phyloP scores from a whole-genome alignment of 2,888 invertebrate genomes.

The Melanargia galathea region DNA sequence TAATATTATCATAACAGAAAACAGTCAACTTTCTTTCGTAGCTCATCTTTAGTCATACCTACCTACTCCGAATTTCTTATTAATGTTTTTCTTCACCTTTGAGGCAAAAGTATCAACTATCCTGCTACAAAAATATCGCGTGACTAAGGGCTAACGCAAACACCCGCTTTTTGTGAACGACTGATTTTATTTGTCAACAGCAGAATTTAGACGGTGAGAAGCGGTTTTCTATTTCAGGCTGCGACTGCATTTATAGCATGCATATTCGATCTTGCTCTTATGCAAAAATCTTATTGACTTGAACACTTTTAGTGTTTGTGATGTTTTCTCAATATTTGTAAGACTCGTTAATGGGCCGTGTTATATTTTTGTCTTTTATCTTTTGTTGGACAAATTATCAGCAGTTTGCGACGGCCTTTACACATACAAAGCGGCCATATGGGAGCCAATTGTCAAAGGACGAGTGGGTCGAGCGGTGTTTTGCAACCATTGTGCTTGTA shows the following conservation, averaged over 20 bases:
- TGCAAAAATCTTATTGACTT: too few species aligned
- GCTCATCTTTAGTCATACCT: not conserved
- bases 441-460: slow-evolving; percentile 36
- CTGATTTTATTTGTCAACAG: not conserved
- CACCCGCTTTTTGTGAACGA: not conserved
- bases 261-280: too few species aligned
- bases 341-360: too few species aligned
- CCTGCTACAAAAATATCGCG: not conserved
- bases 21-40: too few species aligned
- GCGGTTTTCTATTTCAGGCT: too few species aligned
- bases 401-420: not conserved
- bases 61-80: not conserved
- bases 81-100: not conserved
- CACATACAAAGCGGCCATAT: not conserved
- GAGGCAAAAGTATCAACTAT: not conserved
- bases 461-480: slow-evolving; percentile 55
- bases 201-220: not conserved
- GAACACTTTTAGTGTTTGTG: too few species aligned
- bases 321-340: too few species aligned
- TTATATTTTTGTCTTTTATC: too few species aligned
- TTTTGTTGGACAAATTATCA: too few species aligned
- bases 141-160: not conserved
- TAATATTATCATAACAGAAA: too few species aligned
- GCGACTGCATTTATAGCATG: too few species aligned
- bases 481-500: slow-evolving; percentile 59